Conservation (phyloP, 1,140 invertebrate species). For the Bombyx mandarina region DNA sequence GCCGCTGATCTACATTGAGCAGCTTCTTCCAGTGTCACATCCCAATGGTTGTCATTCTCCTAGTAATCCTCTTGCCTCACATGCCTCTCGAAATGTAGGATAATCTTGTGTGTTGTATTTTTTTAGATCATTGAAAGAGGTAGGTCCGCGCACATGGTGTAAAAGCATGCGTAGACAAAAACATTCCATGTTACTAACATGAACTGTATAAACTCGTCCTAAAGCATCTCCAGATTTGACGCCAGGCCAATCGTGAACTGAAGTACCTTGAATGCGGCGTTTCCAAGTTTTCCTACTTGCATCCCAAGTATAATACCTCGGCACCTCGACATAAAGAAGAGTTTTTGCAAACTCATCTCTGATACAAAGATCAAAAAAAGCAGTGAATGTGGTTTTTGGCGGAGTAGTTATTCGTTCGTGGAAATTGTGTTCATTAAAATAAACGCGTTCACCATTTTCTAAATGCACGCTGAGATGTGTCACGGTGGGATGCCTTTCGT, state of each 20-base stretch:
- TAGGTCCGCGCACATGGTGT: constrained; percentile 19
- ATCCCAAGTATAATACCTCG: too few species aligned
- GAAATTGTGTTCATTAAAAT: constrained; percentile 24
- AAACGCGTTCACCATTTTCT: constrained; percentile 22
- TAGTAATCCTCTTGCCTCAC: constrained; percentile 14
- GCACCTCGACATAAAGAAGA: too few species aligned
- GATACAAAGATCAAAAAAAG: constrained; percentile 25
- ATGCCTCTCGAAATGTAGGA: constrained; percentile 23
- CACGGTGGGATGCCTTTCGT: constrained; percentile 53
- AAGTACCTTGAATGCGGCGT: constrained; percentile 12
- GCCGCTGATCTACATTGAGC: constrained; percentile 13
- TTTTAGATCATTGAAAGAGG: constrained; percentile 20
- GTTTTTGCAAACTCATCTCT: constrained; percentile 12
- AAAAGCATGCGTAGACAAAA: constrained; percentile 19
- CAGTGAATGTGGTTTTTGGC: constrained; percentile 22
- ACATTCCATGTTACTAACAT: constrained; percentile 20
- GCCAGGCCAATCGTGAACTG: constrained; percentile 16
- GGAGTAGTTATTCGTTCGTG: constrained; percentile 19
- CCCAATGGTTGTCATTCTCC: constrained; percentile 19
- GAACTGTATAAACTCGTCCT: constrained; percentile 20
- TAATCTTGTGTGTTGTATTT: constrained; percentile 15
- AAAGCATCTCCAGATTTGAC: constrained; percentile 20
- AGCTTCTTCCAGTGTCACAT: constrained; percentile 12
- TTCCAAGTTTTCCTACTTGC: constrained; percentile 13
- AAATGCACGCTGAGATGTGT: constrained; percentile 39